Percentiles rank a stretch among this genome's conserved stretches.
phyloP scores from a whole-genome alignment of 2,888 invertebrate species.

The Mylabris sibirica region DNA sequence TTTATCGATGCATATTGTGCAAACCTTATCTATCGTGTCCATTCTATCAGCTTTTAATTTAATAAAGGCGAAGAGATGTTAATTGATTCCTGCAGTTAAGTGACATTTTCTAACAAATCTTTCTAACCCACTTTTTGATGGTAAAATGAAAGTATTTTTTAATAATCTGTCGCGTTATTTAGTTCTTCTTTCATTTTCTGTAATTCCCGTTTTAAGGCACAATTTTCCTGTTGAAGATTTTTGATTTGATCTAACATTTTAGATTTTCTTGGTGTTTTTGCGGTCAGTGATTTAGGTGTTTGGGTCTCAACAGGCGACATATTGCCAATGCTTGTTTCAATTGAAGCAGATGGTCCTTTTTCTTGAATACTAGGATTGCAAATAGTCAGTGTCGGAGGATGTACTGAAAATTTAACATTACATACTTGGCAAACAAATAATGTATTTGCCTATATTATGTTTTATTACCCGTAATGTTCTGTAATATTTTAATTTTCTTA shows the following conservation, averaged over 20 bases:
- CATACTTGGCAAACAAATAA: no score
- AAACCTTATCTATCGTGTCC: conserved; percentile 11
- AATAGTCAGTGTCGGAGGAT: no score
- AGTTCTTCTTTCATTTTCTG: neutral
- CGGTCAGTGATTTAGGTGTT: conserved; percentile 15
- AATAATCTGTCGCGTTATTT: conserved; percentile 9
- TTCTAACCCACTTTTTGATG: conserved; percentile 15
- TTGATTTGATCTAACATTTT: neutral
- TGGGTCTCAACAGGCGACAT: conserved; percentile 11
- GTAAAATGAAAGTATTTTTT: conserved; percentile 20
- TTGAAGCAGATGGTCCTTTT: no score
- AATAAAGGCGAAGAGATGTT: conserved; percentile 17
- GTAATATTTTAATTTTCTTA: no score
- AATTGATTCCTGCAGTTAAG: conserved; percentile 19
- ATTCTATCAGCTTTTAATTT: conserved; percentile 23
- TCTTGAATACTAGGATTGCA: no score
- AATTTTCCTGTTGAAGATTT: neutral
- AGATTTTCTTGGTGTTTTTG: conserved; percentile 6
- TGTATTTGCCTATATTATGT: no score
- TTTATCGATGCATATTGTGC: conserved; percentile 29
- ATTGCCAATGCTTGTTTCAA: neutral
- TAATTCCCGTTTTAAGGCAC: neutral
- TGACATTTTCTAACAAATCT: conserved; percentile 16
- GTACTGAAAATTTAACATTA: no score
- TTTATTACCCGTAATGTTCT: no score